These are phyloP conservation scores for Rotaria macrura DNA, from an alignment of 2,888 invertebrate species.

Conservation along the genomic window DNA sequence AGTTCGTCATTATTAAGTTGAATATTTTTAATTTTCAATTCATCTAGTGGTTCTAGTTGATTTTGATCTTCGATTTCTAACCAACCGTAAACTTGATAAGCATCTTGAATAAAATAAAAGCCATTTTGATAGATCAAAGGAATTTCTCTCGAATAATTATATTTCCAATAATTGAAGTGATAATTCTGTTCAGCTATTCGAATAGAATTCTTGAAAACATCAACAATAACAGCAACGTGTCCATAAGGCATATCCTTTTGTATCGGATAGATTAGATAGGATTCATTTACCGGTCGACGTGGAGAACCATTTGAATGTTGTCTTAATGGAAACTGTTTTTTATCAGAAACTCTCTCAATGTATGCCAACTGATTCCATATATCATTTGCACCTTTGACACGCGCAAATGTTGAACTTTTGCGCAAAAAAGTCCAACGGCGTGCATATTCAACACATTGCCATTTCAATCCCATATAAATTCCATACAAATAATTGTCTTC, in stretches of 20 bases:
- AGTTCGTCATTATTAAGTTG: background rate
- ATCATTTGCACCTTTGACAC: background rate
- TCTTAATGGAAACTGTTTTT: background rate
- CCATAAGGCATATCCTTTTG: background rate
- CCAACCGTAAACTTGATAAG: background rate
- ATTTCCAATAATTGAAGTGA: background rate
- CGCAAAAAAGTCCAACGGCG: background rate
- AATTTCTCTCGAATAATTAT: background rate
- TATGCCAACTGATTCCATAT: background rate
- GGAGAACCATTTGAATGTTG: slow-evolving; percentile 1
- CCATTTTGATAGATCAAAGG: background rate
- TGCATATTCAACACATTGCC: slow-evolving; percentile 22
- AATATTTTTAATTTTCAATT: background rate
- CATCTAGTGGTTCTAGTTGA: background rate
- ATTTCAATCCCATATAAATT: background rate
- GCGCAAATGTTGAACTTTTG: background rate
- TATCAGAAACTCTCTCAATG: background rate
- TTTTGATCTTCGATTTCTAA: background rate
- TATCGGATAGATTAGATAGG: background rate
- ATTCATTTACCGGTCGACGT: background rate
- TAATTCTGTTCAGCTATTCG: background rate
- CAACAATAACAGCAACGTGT: slow-evolving; percentile 17
- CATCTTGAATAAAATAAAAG: background rate
- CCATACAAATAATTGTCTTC: background rate
- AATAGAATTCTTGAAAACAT: background rate